Conservation (phyloP, 2,888 invertebrate genomes). For the Eurois occulta region DNA sequence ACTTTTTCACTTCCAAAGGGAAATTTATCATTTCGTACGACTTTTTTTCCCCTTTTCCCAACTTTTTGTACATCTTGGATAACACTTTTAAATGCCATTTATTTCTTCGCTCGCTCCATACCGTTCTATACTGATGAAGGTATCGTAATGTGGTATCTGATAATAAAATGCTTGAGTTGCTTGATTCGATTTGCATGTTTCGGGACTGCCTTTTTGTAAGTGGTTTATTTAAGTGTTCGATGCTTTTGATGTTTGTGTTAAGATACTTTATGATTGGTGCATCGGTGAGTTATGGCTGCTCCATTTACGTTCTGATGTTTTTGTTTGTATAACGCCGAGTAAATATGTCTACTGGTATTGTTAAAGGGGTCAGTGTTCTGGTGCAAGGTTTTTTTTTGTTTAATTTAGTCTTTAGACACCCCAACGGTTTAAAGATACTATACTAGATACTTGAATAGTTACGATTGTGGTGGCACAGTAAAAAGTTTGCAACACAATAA, state of each 20-base stretch:
- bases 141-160: constrained; percentile 86
- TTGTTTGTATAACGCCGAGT: neutral
- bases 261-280: constrained; percentile 47
- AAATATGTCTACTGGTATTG: neutral
- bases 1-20: constrained; percentile 86
- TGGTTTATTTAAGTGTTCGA: constrained; percentile 64
- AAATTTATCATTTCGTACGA: constrained; percentile 88
- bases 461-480: constrained; percentile 49
- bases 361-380: constrained; percentile 17
- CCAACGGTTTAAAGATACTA: constrained; percentile 46
- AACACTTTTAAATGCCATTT: constrained; percentile 89
- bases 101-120: constrained; percentile 85
- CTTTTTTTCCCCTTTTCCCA: constrained; percentile 82
- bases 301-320: constrained; percentile 33
- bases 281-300: constrained; percentile 16
- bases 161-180: constrained; percentile 86
- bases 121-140: constrained; percentile 86
- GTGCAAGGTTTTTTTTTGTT: constrained; percentile 14
- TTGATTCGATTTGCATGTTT: constrained; percentile 84
- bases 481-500: constrained; percentile 44
- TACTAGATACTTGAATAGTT: constrained; percentile 59
- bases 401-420: constrained; percentile 30
- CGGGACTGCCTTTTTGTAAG: constrained; percentile 72
- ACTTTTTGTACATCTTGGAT: constrained; percentile 88
- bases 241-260: constrained; percentile 54